phyloP scores from a whole-genome alignment of 2,888 invertebrate genomes.

The Nematopogon swammerdamellus region DNA sequence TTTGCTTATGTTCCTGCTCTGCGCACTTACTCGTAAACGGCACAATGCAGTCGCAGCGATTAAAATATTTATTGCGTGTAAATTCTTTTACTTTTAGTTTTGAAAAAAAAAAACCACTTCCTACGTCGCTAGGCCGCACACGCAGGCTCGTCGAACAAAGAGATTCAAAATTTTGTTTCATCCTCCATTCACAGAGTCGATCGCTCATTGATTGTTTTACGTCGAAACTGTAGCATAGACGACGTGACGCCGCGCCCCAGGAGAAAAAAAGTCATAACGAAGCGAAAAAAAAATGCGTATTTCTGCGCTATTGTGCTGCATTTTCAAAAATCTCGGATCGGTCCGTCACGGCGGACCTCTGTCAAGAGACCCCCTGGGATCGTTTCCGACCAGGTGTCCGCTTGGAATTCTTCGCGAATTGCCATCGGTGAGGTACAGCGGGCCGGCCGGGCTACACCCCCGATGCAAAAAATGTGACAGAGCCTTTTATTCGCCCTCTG shows the following conservation, averaged over 20 bases:
- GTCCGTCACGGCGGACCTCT: slow-evolving; percentile 29
- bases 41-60: no score
- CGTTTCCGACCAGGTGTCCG: slow-evolving; percentile 55
- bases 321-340: slow-evolving; percentile 30
- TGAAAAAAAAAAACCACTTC: slow-evolving; percentile 14
- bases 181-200: slow-evolving; percentile 37
- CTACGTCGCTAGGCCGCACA: slow-evolving; percentile 28
- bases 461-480: neutral
- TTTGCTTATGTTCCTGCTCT: no score
- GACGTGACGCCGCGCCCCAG: slow-evolving; percentile 34
- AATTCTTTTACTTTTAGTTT: neutral
- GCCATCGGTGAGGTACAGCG: slow-evolving; percentile 44
- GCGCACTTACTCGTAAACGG: no score
- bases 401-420: slow-evolving; percentile 39
- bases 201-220: slow-evolving; percentile 55
- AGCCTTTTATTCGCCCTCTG: neutral
- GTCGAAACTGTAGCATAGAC: slow-evolving; percentile 23
- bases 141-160: slow-evolving; percentile 8
- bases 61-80: neutral
- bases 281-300: neutral
- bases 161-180: slow-evolving; percentile 32
- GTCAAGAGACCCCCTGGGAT: slow-evolving; percentile 49
- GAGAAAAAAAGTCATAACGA: neutral
- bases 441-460: slow-evolving; percentile 12
- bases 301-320: slow-evolving; percentile 18